Base-by-base conservation (phyloP, 2,797 vertebrate species). In the Urophycis tenuis region DNA sequence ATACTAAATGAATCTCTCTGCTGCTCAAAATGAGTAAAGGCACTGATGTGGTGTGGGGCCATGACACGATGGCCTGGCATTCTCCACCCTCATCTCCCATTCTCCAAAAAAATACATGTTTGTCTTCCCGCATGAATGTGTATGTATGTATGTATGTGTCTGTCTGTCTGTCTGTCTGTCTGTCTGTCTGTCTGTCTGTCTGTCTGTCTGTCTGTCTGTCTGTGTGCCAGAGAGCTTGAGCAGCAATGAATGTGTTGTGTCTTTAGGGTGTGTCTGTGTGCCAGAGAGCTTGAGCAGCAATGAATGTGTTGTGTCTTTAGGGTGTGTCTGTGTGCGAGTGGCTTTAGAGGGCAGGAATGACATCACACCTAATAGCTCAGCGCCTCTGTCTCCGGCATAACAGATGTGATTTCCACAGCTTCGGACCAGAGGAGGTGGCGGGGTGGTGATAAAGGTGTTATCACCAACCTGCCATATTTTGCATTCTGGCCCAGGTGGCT, bases 401-500 rank as follows among this genome's bases (percentile, higher is more conserved):
- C n/a, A 60, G 53, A 60, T 60, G 22, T 25, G 53, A n/a, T 45
- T 45, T 25, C 53, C 53, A n/a, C 22, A 1, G 53, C 53, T n/a
- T 5, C 53, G n/a, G 53, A 25, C 22, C 19, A 53, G 53, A 60
- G 22, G 45, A 53, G 45, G 45, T 53, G 17, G 45, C 15, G 45
- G 45, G 17, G 45, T 19, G 45, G 45, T 60, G 60, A 67, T 29
- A 67, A 67, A 29, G 60, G 25, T 29, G 53, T 60, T 60, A 60
- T 60, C 53, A 60, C 53, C 53, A n/a, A 25, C n/a, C 53, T 25
- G 53, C 53, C 53, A 60, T 60, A 60, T 76, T 85, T 75, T 81
- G 75, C 77, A 78, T 75, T 75, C 71, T 83, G 78, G 86, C 83
- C 77, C 83, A 83, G 80, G 80, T 83, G 85, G 80, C 78, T 80